Base-by-base conservation (phyloP, 2,113 vertebrate genomes). In the Sarotherodon lohbergeri region DNA sequence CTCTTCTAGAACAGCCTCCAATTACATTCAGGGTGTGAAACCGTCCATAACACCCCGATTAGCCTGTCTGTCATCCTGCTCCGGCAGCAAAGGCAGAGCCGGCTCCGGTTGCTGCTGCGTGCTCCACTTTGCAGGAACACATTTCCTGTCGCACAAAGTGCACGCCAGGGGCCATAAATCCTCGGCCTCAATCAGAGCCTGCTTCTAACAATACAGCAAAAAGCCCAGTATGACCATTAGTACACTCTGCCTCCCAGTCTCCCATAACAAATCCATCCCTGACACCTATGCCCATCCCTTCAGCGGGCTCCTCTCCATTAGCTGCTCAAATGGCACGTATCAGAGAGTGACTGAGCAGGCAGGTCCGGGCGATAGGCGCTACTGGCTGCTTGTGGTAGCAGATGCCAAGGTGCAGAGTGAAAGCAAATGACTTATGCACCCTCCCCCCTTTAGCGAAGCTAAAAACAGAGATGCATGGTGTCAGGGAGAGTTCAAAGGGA, bases 41-140 rank as follows among this genome's bases (percentile, higher is more conserved):
- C 90, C 11, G 66, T 92, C 92, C 86, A 88, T 90, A 89, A 93
- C 91, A 48, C 61, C 85, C 89, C 19, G 90, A 92, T 95, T 93
- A 94, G 92, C 90, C 90, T 5, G 87, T 93, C 93, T 83, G 92
- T 95, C 94, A 94, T 89, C 86, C 91, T 56, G 78, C 83, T 76
- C n/a, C 66, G 16, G 87, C 86, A 54, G 92, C 57, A 39, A 52
- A 43, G 4, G 22, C 81, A 2, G 32, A 10, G 63, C 55, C 0
- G 43, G 68, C 85, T 88, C 85, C 14, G 13, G 84, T 82, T 86
- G 89, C 90, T 34, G 66, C 81, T 22, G 19, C 3, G 46, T 39
- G 19, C 27, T 48, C 68, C 88, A 89, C 91, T 89, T 89, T 88
- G 89, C 90, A 80, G 61, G 57, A 89, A 89, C 86, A 85, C 78